These are phyloP conservation scores for Coelinius sp. DNA, from an alignment of 2,888 invertebrate genomes.

Conservation along the genomic window DNA sequence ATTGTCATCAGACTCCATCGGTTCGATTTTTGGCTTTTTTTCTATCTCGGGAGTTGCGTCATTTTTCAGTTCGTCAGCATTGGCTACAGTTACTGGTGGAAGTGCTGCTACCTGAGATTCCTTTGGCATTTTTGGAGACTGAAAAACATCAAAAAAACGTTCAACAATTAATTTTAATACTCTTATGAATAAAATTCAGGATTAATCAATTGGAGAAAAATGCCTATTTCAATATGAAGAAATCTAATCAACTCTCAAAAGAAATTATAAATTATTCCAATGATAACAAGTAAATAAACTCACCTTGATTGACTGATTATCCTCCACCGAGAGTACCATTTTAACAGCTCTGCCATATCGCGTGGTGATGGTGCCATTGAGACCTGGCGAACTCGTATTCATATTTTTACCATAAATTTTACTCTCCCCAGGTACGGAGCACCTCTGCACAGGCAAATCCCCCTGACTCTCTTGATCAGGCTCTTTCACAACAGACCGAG, in stretches of 20 bases:
- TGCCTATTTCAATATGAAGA: background rate
- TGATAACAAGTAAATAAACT: background rate
- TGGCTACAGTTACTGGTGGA: constrained; percentile 25
- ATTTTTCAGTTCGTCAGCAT: background rate
- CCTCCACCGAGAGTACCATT: background rate
- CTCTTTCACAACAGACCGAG: constrained; percentile 8
- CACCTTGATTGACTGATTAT: background rate
- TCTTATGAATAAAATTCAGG: too few species aligned
- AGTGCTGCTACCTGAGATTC: constrained; percentile 41
- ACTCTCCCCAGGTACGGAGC: constrained; percentile 10
- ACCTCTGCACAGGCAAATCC: constrained; percentile 13
- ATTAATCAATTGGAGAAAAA: background rate
- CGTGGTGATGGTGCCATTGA: constrained; percentile 5
- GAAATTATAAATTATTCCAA: too few species aligned
- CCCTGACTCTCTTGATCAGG: constrained; percentile 17
- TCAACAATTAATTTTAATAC: background rate
- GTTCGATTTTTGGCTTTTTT: constrained; percentile 38
- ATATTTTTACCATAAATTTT: constrained; percentile 2
- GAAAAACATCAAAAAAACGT: constrained; percentile 38
- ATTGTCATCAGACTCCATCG: background rate
- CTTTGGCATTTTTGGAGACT: constrained; percentile 56
- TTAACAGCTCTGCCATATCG: background rate
- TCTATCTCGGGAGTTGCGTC: constrained; percentile 34
- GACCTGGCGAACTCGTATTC: background rate
- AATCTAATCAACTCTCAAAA: too few species aligned